Evolutionary conservation across 2,888 invertebrate species (phyloP), one percentile per base, ranked within the genome.

Genomic region (Mesochorus sp.): DNA sequence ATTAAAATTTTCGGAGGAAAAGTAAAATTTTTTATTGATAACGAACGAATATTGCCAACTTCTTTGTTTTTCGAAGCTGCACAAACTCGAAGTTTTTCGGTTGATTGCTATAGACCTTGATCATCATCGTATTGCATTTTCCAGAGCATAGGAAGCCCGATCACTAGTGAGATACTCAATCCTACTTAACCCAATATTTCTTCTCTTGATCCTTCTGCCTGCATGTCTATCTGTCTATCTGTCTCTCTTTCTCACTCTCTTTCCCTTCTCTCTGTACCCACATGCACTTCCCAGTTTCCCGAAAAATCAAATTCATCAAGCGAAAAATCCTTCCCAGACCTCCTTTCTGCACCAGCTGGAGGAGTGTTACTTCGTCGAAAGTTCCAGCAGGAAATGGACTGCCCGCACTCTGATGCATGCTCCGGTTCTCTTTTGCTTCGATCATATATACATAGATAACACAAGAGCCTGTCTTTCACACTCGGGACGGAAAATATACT

Each of bases 281-380:
- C 62, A 47, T 62, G 31, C 21, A 62, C 34, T 62, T 34, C 3
- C 6, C 34, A 17, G 31, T 34, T 21, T 62, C 26, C 34, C 47
- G 62, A 68, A 55, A 62, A 75, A 61, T 67, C 61, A 62, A 68
- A 68, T 68, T 75, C 37, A 61, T 55, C 53, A 55, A 21, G 37
- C 34, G 55, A 68, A 68, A 68, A 75, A 51, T 75, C 28, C 44
- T 55, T 61, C 19, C 44, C 47, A 44, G 44, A 68, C 26, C 10
- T 53, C 34, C 19, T 61, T 68, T 44, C 61, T 61, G 37, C 26
- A 68, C 37, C 75, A 68, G 68, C 75, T 75, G 75, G 12, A 55
- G 34, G 51, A 75, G 59, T 37, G 47, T 47, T 10, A 21, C 31
- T 75, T 61, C 53, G 68, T 75, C 47, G 68, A 68, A 55, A 55